These are phyloP conservation scores for Tapera naevia DNA, from an alignment of 2,797 vertebrate genomes.

Conservation along the genomic window DNA sequence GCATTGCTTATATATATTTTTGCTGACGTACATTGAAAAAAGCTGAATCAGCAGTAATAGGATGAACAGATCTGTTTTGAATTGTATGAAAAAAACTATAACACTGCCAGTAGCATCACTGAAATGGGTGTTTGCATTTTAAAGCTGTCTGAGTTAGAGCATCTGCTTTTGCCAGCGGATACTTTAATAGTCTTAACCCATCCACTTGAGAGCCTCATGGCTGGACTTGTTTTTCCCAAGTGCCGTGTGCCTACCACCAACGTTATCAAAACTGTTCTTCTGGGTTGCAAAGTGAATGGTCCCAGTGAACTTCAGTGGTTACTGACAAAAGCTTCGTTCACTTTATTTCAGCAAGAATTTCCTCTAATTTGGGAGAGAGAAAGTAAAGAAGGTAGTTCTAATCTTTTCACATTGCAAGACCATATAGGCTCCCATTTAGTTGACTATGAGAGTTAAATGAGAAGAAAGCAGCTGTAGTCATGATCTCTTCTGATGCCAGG, in stretches of 20 bases:
- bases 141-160: neutral
- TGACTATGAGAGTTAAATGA: fast-evolving
- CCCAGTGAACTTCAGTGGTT: fast-evolving
- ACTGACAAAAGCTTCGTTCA: fast-evolving
- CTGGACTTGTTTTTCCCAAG: neutral
- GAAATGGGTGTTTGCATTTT: neutral
- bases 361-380: neutral
- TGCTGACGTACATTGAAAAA: neutral
- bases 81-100: neutral
- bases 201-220: fast-evolving
- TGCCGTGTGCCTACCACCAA: neutral
- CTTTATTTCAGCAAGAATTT: neutral
- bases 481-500: neutral
- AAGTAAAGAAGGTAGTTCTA: neutral
- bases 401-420: neutral
- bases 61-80: constrained; percentile 7
- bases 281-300: fast-evolving
- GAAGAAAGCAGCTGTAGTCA: neutral
- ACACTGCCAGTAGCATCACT: neutral
- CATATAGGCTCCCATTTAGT: neutral
- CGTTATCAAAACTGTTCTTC: fast-evolving
- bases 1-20: neutral
- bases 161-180: neutral
- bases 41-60: constrained; percentile 32
- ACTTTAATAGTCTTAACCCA: neutral